Evolutionary conservation across 2,797 vertebrate genomes (phyloP).

Genomic region (Leptodactylus fallax): DNA sequence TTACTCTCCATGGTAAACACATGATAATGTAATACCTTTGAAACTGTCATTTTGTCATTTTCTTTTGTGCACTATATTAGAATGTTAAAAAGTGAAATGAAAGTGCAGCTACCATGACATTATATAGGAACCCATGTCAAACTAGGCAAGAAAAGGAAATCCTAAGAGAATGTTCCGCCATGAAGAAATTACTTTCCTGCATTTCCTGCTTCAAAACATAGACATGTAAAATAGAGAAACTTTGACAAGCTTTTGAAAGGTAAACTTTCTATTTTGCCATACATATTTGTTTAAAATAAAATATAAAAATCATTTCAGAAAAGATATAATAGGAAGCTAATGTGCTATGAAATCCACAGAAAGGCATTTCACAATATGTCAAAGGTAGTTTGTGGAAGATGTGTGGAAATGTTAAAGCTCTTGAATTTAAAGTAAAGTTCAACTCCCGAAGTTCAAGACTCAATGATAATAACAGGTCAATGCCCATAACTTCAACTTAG

Average conservation of each 20-base stretch:
- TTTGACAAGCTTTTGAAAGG: constrained; percentile 28
- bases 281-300: background rate
- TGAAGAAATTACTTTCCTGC: constrained; percentile 13
- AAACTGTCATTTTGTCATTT: background rate
- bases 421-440: too few species aligned
- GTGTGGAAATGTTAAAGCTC: background rate
- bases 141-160: constrained; percentile 13
- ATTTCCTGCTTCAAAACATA: constrained; percentile 9
- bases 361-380: background rate
- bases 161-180: constrained; percentile 15
- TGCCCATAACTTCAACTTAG: too few species aligned
- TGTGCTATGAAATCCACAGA: constrained; percentile 6
- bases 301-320: background rate
- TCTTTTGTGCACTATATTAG: background rate
- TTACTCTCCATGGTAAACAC: background rate
- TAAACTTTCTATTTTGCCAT: constrained; percentile 26
- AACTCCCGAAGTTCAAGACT: too few species aligned
- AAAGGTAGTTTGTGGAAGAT: background rate
- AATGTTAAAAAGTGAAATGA: constrained; percentile 2
- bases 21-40: background rate
- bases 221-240: constrained; percentile 21
- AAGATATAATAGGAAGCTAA: background rate
- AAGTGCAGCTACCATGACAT: constrained; percentile 1
- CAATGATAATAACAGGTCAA: too few species aligned
- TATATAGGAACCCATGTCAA: constrained; percentile 13